Conservation (phyloP, 2,888 invertebrate species). For the Oscheius sp. region DNA sequence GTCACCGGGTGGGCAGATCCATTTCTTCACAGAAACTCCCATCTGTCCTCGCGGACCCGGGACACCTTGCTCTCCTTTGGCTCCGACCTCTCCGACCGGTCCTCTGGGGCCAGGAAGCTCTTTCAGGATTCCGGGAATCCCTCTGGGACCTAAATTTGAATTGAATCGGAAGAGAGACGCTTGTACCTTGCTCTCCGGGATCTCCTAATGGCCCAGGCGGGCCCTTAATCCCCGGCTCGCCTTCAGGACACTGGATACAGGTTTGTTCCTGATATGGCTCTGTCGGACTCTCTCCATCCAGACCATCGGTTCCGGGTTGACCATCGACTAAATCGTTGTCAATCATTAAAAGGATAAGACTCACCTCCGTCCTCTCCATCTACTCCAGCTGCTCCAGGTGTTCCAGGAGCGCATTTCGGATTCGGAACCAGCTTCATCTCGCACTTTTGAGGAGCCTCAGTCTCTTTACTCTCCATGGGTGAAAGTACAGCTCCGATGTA, state of each 20-base stretch:
- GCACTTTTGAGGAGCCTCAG: neutral
- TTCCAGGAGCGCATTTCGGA: conserved; percentile 18
- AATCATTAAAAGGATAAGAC: neutral
- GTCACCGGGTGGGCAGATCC: conserved; percentile 33
- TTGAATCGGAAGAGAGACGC: neutral
- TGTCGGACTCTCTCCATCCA: neutral
- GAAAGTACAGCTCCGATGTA: conserved; percentile 12
- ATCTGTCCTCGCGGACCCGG: conserved; percentile 18
- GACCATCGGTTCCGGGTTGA: conserved; percentile 17
- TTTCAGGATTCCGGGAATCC: conserved; percentile 8
- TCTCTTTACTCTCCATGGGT: conserved; percentile 10
- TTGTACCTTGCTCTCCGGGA: conserved; percentile 2
- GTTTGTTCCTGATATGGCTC: neutral
- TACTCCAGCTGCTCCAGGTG: conserved; percentile 11
- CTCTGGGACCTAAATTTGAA: conserved; percentile 3
- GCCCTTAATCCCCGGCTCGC: conserved; percentile 18
- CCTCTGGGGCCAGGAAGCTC: conserved; percentile 16
- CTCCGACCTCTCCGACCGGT: conserved; percentile 8
- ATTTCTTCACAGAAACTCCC: conserved; percentile 32
- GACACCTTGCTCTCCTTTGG: conserved; percentile 11
- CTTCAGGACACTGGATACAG: conserved; percentile 17
- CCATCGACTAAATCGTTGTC: conserved; percentile 2
- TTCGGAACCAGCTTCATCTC: neutral
- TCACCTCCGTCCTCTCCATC: conserved; percentile 21
- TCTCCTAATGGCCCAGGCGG: conserved; percentile 19